Percentiles rank a stretch among this genome's conserved stretches.
Conservation (phyloP, 2,888 invertebrate genomes). For the Eupithecia dodoneata region DNA sequence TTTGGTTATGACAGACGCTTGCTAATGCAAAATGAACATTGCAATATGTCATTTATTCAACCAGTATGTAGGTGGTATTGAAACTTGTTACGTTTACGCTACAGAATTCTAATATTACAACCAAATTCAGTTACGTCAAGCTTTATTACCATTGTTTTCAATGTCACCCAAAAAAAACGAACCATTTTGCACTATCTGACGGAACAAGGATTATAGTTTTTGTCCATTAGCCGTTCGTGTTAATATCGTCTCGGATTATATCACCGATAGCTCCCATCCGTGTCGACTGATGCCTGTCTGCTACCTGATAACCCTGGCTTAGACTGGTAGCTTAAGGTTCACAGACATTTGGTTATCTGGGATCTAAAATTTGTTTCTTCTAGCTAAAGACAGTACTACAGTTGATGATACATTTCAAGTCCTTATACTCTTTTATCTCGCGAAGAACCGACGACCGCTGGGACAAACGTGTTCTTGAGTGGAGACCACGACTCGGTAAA, state of each 20-base stretch:
- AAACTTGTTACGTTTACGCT: background rate
- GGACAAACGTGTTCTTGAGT: no score
- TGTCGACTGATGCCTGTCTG: conserved; percentile 70
- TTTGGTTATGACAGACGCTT: no score
- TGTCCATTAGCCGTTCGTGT: conserved; percentile 81
- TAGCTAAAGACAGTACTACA: background rate
- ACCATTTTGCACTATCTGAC: conserved; percentile 64
- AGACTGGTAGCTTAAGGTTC: conserved; percentile 50
- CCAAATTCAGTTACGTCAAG: background rate
- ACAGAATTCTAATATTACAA: background rate
- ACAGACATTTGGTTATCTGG: conserved; percentile 37
- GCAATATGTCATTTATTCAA: background rate
- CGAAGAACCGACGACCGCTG: no score
- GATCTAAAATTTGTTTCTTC: background rate
- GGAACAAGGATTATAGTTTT: conserved; percentile 76
- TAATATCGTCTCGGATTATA: conserved; percentile 80
- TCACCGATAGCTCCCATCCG: conserved; percentile 54
- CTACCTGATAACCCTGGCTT: conserved; percentile 67
- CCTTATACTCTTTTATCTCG: background rate
- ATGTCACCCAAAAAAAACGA: conserved; percentile 50
- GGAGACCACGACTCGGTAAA: no score
- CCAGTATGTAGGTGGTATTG: background rate
- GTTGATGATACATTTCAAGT: background rate
- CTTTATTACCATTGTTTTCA: background rate
- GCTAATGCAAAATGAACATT: background rate